Percentiles rank a stretch among this genome's conserved stretches.
Evolutionary conservation across 2,797 vertebrate species (phyloP).

Genomic region (Thunnus albacares): DNA sequence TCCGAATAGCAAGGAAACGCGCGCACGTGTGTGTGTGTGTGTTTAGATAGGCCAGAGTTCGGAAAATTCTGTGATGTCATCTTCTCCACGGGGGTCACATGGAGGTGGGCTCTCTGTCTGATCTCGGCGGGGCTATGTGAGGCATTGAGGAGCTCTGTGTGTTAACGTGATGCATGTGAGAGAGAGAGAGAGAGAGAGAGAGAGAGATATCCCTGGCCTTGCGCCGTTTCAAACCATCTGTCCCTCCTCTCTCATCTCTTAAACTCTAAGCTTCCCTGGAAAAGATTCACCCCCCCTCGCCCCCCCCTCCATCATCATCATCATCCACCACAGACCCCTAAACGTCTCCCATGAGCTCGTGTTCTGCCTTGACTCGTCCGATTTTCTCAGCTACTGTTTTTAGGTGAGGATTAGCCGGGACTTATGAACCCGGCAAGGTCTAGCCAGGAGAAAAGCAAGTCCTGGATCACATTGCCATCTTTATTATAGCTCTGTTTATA

Average conservation of each 20-base stretch:
- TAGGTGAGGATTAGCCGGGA: conserved; percentile 62
- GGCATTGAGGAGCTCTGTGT: conserved; percentile 25
- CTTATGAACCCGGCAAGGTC: conserved; percentile 36
- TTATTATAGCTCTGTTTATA: conserved; percentile 66
- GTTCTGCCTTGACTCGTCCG: conserved; percentile 6
- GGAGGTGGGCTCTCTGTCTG: conserved; percentile 24
- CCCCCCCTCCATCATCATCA: neutral
- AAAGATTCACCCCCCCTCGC: conserved; percentile 1
- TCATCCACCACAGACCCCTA: conserved; percentile 10
- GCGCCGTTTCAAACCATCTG: conserved; percentile 28
- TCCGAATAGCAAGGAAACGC: neutral
- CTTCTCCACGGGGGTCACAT: conserved; percentile 22
- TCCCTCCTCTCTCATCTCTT: conserved; percentile 20
- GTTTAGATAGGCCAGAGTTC: conserved; percentile 32
- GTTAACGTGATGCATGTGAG: neutral
- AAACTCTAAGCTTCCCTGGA: conserved; percentile 44
- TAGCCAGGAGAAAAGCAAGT: conserved; percentile 23
- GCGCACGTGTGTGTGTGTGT: conserved; percentile 2
- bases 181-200: too few relatives aligned
- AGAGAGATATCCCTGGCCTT: conserved; percentile 19
- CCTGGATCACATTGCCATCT: conserved; percentile 59
- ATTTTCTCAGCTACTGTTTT: conserved; percentile 55
- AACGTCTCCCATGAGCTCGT: conserved; percentile 15
- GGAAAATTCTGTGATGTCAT: conserved; percentile 69
- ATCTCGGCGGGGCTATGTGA: conserved; percentile 48